These are phyloP conservation scores for Masnerella sp. DNA, from an alignment of 2,888 invertebrate genomes.

Conservation along the genomic window DNA sequence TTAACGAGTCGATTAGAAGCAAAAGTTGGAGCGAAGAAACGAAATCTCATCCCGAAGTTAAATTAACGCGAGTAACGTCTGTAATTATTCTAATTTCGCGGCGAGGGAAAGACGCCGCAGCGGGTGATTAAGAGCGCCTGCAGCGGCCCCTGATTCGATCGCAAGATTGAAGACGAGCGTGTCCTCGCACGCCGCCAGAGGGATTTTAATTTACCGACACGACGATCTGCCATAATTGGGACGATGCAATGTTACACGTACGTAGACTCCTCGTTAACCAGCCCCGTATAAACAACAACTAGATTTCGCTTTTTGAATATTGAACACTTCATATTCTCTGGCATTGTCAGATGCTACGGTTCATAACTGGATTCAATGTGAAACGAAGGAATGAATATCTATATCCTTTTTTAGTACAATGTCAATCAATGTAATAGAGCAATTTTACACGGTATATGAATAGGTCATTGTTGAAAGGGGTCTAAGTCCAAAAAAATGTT, in stretches of 20 bases:
- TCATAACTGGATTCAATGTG: no score
- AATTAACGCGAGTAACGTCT: slow-evolving; percentile 33
- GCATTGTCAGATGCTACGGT: no score
- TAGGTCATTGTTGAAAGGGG: no score
- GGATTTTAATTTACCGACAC: slow-evolving; percentile 30
- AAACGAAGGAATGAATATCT: no score
- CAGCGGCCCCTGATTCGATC: slow-evolving; percentile 18
- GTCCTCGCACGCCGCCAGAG: slow-evolving; percentile 19
- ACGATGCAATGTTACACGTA: slow-evolving; percentile 4
- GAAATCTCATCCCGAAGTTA: slow-evolving; percentile 19
- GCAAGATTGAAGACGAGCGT: slow-evolving; percentile 23
- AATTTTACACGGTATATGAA: no score
- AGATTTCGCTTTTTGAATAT: no score
- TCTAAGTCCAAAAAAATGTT: no score
- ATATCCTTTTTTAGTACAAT: no score
- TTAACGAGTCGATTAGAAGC: slow-evolving; percentile 16
- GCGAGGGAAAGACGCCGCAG: slow-evolving; percentile 15
- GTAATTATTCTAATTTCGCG: slow-evolving; percentile 36
- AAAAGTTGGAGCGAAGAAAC: slow-evolving; percentile 19
- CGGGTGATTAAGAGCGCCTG: slow-evolving; percentile 15
- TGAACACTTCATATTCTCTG: no score
- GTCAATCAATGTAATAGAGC: no score
- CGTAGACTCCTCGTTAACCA: no score
- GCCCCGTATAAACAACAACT: no score
- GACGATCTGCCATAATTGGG: slow-evolving; percentile 11